Evolutionary conservation across 2,888 invertebrate species (phyloP).

Genomic region (Agrochola circellaris): DNA sequence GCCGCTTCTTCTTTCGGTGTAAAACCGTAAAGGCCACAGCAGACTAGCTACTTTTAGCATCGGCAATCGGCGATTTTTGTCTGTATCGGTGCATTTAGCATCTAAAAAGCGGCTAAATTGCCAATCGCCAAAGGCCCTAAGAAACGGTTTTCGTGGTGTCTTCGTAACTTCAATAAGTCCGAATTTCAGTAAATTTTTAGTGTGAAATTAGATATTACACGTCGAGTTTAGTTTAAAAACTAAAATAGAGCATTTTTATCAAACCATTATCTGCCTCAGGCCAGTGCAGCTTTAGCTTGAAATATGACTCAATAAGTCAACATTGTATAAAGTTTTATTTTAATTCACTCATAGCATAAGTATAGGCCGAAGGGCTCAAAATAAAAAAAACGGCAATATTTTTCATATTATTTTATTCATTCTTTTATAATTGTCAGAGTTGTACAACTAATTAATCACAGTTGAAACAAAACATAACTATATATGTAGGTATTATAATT

Average conservation of each 20-base stretch:
- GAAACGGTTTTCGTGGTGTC: constrained; percentile 8
- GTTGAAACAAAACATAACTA: constrained; percentile 90
- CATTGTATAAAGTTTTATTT: neutral
- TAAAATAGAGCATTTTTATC: neutral
- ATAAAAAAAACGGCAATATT: constrained; percentile 79
- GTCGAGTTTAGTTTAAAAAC: neutral
- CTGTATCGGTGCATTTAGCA: too few species aligned
- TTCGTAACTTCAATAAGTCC: constrained; percentile 1
- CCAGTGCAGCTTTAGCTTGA: neutral
- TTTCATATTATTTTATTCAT: constrained; percentile 87
- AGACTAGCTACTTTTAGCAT: too few species aligned
- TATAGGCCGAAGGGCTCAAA: neutral
- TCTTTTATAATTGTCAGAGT: constrained; percentile 90
- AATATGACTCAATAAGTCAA: neutral
- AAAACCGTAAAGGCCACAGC: neutral
- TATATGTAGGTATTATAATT: constrained; percentile 79
- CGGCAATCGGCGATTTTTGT: too few species aligned
- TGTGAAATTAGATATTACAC: neutral
- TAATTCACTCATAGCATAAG: neutral
- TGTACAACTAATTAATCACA: constrained; percentile 92
- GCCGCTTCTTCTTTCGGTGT: constrained; percentile 9
- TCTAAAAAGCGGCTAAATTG: too few species aligned
- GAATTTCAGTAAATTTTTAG: constrained; percentile 3
- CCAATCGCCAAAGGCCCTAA: too few species aligned
- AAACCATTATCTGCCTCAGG: neutral